These are phyloP conservation scores for Coregonus sp. DNA, from an alignment of 2,797 vertebrate genomes.

Conservation along the genomic window DNA sequence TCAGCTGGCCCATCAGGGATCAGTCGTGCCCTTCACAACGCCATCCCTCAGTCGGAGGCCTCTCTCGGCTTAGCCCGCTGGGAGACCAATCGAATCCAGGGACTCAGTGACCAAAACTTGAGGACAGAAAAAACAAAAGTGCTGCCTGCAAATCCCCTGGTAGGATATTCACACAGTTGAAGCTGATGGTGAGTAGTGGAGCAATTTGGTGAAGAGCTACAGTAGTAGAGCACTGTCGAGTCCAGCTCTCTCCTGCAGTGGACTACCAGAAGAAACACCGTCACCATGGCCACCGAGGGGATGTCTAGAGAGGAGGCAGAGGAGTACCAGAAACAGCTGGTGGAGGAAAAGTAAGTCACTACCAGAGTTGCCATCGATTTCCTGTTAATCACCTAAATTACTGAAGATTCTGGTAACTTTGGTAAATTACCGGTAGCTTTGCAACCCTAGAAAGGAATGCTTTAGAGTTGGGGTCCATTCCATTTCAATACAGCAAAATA, in stretches of 20 bases:
- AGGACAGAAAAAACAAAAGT: background rate
- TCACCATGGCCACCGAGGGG: constrained; percentile 75
- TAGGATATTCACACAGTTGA: constrained; percentile 14
- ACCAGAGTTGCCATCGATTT: background rate
- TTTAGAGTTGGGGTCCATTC: background rate
- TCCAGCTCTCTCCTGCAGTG: background rate
- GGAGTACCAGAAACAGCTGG: constrained; percentile 80
- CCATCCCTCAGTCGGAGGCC: constrained; percentile 33
- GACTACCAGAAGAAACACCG: constrained; percentile 64
- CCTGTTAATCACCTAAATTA: background rate
- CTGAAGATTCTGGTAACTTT: background rate
- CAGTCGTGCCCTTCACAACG: constrained; percentile 61
- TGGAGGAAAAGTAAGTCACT: constrained; percentile 82
- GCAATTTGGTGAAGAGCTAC: constrained; percentile 76
- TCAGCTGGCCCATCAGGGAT: constrained; percentile 43
- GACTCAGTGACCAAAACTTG: constrained; percentile 9
- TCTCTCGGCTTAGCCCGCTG: constrained; percentile 17
- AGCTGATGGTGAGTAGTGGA: constrained; percentile 51
- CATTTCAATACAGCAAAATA: background rate
- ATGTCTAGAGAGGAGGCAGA: constrained; percentile 82
- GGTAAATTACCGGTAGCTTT: too few relatives aligned
- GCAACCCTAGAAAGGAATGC: background rate
- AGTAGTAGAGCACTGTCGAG: constrained; percentile 73
- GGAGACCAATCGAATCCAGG: constrained; percentile 5
- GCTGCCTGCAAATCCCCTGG: constrained; percentile 6